Evolutionary conservation across 2,888 invertebrate species (phyloP), one percentile per base, ranked within the genome.

Genomic region (Clitarchus hookeri): DNA sequence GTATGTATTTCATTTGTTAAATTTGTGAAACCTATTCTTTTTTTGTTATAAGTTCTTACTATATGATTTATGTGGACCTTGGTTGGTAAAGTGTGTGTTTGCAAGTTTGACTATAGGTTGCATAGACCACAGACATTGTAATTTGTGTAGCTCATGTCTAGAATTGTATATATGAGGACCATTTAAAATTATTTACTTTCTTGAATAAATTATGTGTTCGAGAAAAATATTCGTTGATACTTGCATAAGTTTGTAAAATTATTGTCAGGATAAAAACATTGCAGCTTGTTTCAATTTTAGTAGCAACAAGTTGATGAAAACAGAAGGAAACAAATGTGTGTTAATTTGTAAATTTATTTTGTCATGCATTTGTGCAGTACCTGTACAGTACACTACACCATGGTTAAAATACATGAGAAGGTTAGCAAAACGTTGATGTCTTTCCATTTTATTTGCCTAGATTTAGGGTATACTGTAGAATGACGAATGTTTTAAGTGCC

Each of bases 81-180:
- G 19, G n/a, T n/a, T n/a, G 65, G 11, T 65, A 48, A 48, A 48
- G 48, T 48, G 48, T 65, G 23, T 65, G 6, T 65, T 65, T 23
- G 8, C n/a, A 48, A 65, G 19, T 65, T 65, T 65, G 65, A 16
- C 8, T 65, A 65, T 23, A 65, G 19, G 19, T 65, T 65, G n/a
- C 65, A 23, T 65, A 48, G 48, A 48, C 16, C n/a, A 65, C 65
- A 65, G 16, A 23, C 65, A 65, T 23, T 65, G 65, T 65, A 11
- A 65, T 19, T 16, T 65, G 16, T 65, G 65, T 65, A 65, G 65
- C n/a, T 65, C n/a, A 65, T 65, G n/a, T 65, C 65, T 65, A 65
- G 65, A 65, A 65, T 65, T 16, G 65, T 65, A 65, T 65, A 65
- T 65, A 65, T 65, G 65, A 65, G 65, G 65, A 65, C 65, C 65